Conservation (phyloP, 2,888 invertebrate genomes). For the Phanerotoma sp. region DNA sequence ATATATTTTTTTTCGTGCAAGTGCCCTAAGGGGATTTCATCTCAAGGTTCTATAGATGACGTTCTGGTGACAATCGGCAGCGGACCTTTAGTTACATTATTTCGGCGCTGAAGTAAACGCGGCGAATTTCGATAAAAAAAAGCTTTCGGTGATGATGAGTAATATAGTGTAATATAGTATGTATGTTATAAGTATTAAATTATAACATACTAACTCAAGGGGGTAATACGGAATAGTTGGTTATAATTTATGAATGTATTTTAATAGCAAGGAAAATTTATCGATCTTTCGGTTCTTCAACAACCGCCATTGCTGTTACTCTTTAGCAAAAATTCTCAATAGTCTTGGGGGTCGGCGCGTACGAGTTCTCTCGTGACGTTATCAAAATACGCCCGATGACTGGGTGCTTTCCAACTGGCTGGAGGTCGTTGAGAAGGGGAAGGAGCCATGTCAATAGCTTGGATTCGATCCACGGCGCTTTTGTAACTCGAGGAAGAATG, state of each 20-base stretch:
- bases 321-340: slow-evolving; percentile 8
- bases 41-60: too few relatives aligned
- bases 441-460: slow-evolving; percentile 5
- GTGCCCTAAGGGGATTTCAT: too few relatives aligned
- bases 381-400: slow-evolving; percentile 12
- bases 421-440: background rate
- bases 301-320: slow-evolving; percentile 13
- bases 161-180: too few relatives aligned
- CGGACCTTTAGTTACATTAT: too few relatives aligned
- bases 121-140: too few relatives aligned
- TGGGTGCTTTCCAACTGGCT: slow-evolving; percentile 9
- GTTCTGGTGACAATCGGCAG: too few relatives aligned
- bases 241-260: background rate
- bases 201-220: too few relatives aligned
- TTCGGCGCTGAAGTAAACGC: too few relatives aligned
- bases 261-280: background rate
- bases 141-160: too few relatives aligned
- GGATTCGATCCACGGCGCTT: slow-evolving; percentile 12
- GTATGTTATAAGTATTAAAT: too few relatives aligned
- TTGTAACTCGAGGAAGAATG: slow-evolving; percentile 10
- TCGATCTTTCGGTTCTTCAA: slow-evolving; percentile 8
- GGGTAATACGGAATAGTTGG: background rate
- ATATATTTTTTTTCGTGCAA: too few relatives aligned
- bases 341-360: slow-evolving; percentile 22
- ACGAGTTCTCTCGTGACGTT: slow-evolving; percentile 10